These are phyloP conservation scores for Protula sp. DNA, from an alignment of 2,888 invertebrate species.

Conservation along the genomic window DNA sequence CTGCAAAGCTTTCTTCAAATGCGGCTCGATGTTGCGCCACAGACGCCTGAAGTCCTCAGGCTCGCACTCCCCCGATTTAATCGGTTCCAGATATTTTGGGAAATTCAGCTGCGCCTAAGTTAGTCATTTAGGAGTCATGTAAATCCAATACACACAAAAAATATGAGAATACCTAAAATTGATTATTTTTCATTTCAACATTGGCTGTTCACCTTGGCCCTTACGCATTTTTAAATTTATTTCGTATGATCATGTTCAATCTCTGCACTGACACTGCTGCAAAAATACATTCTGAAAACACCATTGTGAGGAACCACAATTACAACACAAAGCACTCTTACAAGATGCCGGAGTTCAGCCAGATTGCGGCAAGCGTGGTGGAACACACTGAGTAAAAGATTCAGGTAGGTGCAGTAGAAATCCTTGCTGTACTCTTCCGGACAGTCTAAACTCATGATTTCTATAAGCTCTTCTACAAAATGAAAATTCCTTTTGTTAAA, in stretches of 20 bases:
- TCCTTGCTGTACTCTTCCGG: conserved; percentile 38
- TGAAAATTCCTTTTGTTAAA: no score
- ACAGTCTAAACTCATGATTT: conserved; percentile 48
- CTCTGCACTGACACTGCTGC: no score
- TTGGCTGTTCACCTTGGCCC: no score
- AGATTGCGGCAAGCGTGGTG: conserved; percentile 78
- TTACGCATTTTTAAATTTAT: no score
- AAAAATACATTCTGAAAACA: no score
- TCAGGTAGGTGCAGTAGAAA: conserved; percentile 74
- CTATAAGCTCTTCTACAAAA: conserved; percentile 59
- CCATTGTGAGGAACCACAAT: no score
- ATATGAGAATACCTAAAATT: no score
- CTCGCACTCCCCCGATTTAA: conserved; percentile 61
- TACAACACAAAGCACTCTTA: no score
- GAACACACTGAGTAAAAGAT: conserved; percentile 77
- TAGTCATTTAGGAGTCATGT: no score
- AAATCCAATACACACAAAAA: conserved; percentile 13
- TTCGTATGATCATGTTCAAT: no score
- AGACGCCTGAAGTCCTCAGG: conserved; percentile 64
- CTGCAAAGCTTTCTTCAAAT: conserved; percentile 69
- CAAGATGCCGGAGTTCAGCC: conserved; percentile 75
- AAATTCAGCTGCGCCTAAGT: conserved; percentile 58
- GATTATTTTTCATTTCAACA: no score
- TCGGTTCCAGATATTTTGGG: conserved; percentile 72
- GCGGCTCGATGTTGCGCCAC: conserved; percentile 75